Base-by-base conservation (phyloP, 2,888 invertebrate genomes). In the Portevinia maculata region DNA sequence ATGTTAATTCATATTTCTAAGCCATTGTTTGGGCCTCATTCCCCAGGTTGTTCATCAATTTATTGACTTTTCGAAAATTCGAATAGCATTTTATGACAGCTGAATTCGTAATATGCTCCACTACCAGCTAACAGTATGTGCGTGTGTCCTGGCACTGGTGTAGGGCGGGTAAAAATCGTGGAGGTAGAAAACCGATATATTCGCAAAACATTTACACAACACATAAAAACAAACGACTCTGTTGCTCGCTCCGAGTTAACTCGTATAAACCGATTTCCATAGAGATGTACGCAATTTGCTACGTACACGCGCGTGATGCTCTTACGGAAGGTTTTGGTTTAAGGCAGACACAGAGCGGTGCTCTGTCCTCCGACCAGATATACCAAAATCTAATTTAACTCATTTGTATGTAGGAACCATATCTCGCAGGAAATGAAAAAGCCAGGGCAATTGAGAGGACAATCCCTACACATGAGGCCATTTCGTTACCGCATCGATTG, bases 141-240 rank as follows among this genome's bases (percentile, higher is more conserved):
- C 52, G 34, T 44, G 9, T 34, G 21, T 52, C 19, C 44, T 19
- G 24, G 21, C 9, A 39, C 9, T 24, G 50, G 81, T 65, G 70
- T 65, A n/a, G 64, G 8, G 2, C 5, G 24, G 41, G 52, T 57
- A 70, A 81, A 76, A 71, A 81, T 76, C 70, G 65, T 75, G 71
- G 65, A 65, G 81, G 75, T 76, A 53, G 64, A 48, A 70, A 60
- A 70, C n/a, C 75, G 69, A 69, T 81, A 70, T 37, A 81, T 81
- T 81, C 70, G 59, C 65, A 71, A 81, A 81, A 60, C 76, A 81
- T 81, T 81, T 76, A 81, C 57, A 81, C 70, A 64, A 81, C 75
- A 76, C 76, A 81, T 81, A 81, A 81, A 81, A 81, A 65, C 65
- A 81, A 81, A 81, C 75, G 75, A 71, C 70, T 76, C 81, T 81